A percentile compares a stretch with the other conserved stretches of the same genome.
Conservation (phyloP, 1,140 invertebrate species). For the Heliconius melpomene region DNA sequence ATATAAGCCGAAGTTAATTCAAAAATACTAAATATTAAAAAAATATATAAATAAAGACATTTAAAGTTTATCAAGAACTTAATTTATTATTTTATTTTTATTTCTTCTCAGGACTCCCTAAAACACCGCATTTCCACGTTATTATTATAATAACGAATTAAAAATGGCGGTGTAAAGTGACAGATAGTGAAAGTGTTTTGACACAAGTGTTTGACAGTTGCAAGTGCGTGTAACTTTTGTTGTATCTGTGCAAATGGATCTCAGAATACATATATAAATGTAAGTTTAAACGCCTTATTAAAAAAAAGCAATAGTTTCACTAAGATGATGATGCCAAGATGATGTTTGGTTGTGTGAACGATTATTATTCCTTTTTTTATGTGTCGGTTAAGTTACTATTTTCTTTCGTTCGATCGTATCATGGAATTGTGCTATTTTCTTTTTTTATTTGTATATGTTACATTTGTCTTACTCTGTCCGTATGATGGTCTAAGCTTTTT, state of each 20-base stretch:
- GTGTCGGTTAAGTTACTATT: slow-evolving; percentile 5
- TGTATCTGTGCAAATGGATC: slow-evolving; percentile 24
- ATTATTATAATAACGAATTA: slow-evolving; percentile 27
- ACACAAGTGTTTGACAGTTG: slow-evolving; percentile 5
- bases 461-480: neutral
- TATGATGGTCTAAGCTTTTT: neutral
- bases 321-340: slow-evolving; percentile 1
- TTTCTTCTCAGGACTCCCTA: slow-evolving; percentile 18
- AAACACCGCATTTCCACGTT: slow-evolving; percentile 28
- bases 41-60: neutral
- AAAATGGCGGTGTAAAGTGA: slow-evolving; percentile 16
- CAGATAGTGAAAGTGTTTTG: slow-evolving; percentile 20
- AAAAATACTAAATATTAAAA: neutral
- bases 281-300: slow-evolving; percentile 24
- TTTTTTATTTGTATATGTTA: neutral
- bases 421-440: neutral
- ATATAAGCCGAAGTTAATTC: no score
- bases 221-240: slow-evolving; percentile 16
- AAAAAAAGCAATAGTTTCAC: slow-evolving; percentile 9
- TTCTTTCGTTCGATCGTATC: neutral
- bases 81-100: neutral
- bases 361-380: neutral
- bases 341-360: neutral
- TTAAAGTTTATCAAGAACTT: no score
- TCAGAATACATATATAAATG: slow-evolving; percentile 26